These are phyloP conservation scores for Cheilosia vulpina DNA, from an alignment of 2,888 invertebrate species.

Conservation along the genomic window DNA sequence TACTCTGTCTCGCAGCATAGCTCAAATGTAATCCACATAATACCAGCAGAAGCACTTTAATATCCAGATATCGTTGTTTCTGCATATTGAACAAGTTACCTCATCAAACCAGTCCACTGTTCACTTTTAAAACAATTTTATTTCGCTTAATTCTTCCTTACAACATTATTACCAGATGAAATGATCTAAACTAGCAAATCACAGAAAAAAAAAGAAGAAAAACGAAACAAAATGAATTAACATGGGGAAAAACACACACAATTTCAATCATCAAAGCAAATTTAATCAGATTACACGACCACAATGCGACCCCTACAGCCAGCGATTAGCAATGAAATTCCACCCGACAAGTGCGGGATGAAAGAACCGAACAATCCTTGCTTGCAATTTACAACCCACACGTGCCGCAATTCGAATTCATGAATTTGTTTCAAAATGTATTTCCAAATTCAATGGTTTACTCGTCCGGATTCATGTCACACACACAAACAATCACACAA, in stretches of 20 bases:
- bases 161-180: conserved; percentile 43
- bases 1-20: conserved; percentile 78
- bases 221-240: conserved; percentile 20
- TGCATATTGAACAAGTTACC: conserved; percentile 41
- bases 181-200: conserved; percentile 39
- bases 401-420: conserved; percentile 63
- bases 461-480: conserved; percentile 39
- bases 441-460: conserved; percentile 40
- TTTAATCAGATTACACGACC: conserved; percentile 62
- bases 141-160: conserved; percentile 19
- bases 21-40: conserved; percentile 68
- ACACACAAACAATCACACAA: conserved; percentile 32
- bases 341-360: conserved; percentile 19
- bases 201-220: background rate
- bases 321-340: conserved; percentile 54
- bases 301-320: conserved; percentile 20
- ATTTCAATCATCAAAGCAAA: conserved; percentile 51
- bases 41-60: conserved; percentile 69
- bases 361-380: conserved; percentile 60
- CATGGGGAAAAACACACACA: conserved; percentile 9
- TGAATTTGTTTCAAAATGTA: conserved; percentile 58
- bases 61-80: conserved; percentile 37
- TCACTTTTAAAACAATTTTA: conserved; percentile 28
- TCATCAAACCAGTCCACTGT: conserved; percentile 27
- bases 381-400: conserved; percentile 64